Evolutionary conservation across 2,113 vertebrate genomes (phyloP), one percentile per base, ranked within the genome.

Genomic region (Struthio camelus): DNA sequence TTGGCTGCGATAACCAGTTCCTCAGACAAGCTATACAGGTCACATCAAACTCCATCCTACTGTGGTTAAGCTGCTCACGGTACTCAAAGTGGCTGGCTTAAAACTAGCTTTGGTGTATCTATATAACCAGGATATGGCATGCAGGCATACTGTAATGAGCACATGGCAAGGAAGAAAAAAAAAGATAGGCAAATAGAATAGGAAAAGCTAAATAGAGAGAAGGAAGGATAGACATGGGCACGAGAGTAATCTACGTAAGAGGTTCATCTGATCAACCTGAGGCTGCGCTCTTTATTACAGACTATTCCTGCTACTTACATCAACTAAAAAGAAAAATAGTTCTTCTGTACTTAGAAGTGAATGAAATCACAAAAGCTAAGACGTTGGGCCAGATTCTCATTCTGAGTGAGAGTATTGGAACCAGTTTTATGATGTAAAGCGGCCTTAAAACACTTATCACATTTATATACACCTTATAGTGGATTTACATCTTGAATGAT

Each of bases 31-130:
- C 10, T 64, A 53, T 59, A 10, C 54, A 56, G 28, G 8, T 56
- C 54, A 17, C 15, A 7, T 1, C 0, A 1, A 46, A 15, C 5
- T 51, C 19, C 1, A 0, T 2, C 8, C 16, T 30, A 4, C 54
- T 58, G 40, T 10, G 13, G 7, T 30, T 84, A 10, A 34, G 25
- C 16, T 44, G 8, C 40, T 62, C 2, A 0, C 8, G 24, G n/a
- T 30, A 56, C 54, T 32, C 28, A 15, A 28, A 34, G 30, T 19
- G 46, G 46, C 46, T 34, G 36, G 48, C 42, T 53, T 34, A 36
- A 51, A 8, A 16, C 1, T 2, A 32, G 14, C 14, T 91, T n/a
- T 40, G 22, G 6, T 62, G 14, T 53, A 11, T n/a, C 24, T 38
- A 10, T 18, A 2, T 10, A 8, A 7, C 38, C 40, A 65, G 53